These are phyloP conservation scores for Bagarius yarrelli DNA, from an alignment of 2,113 vertebrate species.

Conservation along the genomic window DNA sequence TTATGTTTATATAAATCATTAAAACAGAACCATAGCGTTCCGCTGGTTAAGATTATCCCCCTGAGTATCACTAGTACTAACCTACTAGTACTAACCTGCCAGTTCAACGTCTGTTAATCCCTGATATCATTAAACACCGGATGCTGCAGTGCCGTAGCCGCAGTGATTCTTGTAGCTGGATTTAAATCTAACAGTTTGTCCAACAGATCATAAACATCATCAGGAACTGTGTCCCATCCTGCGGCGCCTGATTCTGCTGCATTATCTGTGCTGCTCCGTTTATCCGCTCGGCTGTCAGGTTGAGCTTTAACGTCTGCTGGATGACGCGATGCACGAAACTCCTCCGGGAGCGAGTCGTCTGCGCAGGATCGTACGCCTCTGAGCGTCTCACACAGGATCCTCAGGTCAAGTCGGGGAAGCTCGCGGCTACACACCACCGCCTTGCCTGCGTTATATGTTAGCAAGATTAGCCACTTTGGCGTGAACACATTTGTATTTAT, in stretches of 20 bases:
- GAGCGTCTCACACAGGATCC: conserved; percentile 85
- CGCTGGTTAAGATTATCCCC: not conserved
- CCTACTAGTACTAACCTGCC: not conserved
- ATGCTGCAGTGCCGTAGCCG: conserved; percentile 80
- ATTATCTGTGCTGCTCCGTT: conserved; percentile 15
- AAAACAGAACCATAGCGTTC: not conserved
- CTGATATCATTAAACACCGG: conserved; percentile 79
- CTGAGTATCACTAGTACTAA: not conserved
- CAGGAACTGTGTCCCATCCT: conserved; percentile 85
- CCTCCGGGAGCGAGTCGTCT: conserved; percentile 34
- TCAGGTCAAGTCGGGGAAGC: conserved; percentile 85
- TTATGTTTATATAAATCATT: not conserved
- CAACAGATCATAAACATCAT: conserved; percentile 88
- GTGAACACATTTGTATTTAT: not conserved
- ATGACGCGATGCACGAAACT: conserved; percentile 30
- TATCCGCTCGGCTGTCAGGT: not conserved
- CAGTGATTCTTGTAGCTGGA: conserved; percentile 88
- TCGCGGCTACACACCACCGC: conserved; percentile 87
- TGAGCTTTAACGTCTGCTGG: conserved; percentile 16
- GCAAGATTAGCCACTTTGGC: not conserved
- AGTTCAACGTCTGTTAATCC: not conserved
- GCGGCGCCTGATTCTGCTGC: conserved; percentile 32
- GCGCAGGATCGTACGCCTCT: conserved; percentile 64
- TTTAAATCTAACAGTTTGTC: conserved; percentile 92
- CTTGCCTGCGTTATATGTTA: conserved; percentile 75